Percentiles rank a stretch among this genome's conserved stretches.
Evolutionary conservation across 2,797 vertebrate species (phyloP).

Genomic region (Periparus ater): DNA sequence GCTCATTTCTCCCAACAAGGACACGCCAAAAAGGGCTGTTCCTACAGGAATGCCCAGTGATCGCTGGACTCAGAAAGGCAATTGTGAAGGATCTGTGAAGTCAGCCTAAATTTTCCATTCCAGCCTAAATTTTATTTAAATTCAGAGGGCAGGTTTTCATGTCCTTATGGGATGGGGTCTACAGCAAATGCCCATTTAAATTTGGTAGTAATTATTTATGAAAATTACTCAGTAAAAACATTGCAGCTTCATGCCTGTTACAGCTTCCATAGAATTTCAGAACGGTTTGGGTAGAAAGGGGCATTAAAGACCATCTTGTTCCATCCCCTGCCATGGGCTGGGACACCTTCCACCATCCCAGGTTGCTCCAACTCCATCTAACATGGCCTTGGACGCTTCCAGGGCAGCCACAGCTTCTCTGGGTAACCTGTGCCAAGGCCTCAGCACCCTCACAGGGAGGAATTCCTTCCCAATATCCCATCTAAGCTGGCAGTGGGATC

Average conservation of each 20-base stretch:
- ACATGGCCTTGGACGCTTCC: rapidly evolving
- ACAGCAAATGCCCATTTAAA: rapidly evolving
- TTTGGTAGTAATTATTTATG: neutral
- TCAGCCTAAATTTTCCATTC: neutral
- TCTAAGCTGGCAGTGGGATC: no score
- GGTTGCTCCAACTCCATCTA: rapidly evolving
- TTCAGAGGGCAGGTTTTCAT: neutral
- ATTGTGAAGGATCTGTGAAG: neutral
- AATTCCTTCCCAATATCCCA: neutral
- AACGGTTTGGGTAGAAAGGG: neutral
- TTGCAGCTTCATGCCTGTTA: neutral
- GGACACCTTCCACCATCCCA: rapidly evolving
- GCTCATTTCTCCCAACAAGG: neutral
- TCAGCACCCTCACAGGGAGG: rapidly evolving
- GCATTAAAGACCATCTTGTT: rapidly evolving
- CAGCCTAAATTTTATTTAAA: neutral
- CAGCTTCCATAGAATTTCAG: neutral
- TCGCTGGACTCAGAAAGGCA: rapidly evolving
- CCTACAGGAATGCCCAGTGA: neutral
- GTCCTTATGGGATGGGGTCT: neutral
- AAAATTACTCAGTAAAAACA: neutral
- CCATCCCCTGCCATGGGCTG: no score
- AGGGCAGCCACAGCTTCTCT: neutral
- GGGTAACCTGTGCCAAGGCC: rapidly evolving
- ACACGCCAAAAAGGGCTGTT: rapidly evolving